phyloP scores from a whole-genome alignment of 1,140 invertebrate genomes.

The Andrena cerasifolii region DNA sequence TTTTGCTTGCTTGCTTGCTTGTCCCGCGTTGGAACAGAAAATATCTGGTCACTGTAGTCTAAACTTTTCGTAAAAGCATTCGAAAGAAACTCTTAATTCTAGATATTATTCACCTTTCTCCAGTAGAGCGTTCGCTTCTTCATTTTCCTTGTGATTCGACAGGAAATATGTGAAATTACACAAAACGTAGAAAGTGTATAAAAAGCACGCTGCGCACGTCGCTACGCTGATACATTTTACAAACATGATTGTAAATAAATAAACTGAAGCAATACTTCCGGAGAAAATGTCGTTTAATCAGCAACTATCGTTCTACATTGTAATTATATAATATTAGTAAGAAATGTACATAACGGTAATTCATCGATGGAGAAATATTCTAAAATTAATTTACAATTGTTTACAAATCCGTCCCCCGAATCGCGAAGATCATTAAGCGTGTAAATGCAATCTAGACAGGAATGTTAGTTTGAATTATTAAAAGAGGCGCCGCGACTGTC shows the following conservation, averaged over 20 bases:
- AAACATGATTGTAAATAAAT: slow-evolving; percentile 56
- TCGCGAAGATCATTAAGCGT: slow-evolving; percentile 8
- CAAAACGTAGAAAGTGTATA: slow-evolving; percentile 77
- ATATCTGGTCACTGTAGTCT: too few species aligned
- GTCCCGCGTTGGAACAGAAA: too few species aligned
- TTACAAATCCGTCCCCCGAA: not conserved
- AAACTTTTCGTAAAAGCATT: too few species aligned
- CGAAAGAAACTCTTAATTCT: not conserved
- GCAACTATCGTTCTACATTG: not conserved
- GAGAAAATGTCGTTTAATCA: not conserved
- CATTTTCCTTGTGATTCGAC: slow-evolving; percentile 66
- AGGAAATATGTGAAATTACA: slow-evolving; percentile 76
- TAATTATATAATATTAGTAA: not conserved
- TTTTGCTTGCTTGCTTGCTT: too few species aligned
- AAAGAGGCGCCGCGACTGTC: not conserved
- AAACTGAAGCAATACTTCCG: not conserved
- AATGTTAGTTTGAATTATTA: not conserved
- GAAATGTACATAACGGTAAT: not conserved
- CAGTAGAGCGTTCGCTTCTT: slow-evolving; percentile 22
- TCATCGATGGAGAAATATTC: not conserved
- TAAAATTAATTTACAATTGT: not conserved
- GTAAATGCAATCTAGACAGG: slow-evolving; percentile 11
- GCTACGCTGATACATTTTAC: slow-evolving; percentile 60
- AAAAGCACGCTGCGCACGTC: slow-evolving; percentile 69
- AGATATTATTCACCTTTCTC: slow-evolving; percentile 3